phyloP scores from a whole-genome alignment of 2,888 invertebrate species.

The Drosophila mimica region DNA sequence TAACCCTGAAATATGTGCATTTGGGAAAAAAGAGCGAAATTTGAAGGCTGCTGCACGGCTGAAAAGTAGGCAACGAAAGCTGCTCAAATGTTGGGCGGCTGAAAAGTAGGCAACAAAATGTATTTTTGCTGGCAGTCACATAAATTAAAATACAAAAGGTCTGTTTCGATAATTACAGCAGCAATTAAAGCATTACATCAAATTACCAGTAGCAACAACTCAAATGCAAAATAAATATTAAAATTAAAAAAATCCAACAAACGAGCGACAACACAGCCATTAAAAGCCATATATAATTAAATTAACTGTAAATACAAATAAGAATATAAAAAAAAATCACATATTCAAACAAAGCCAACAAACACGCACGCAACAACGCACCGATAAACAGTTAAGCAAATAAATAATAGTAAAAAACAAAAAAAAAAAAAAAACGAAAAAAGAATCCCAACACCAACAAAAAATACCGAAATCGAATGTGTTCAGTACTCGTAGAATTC shows the following conservation, averaged over 20 bases:
- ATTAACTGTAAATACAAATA: conserved; percentile 61
- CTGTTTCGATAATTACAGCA: conserved; percentile 20
- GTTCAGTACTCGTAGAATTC: conserved; percentile 56
- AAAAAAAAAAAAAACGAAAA: conserved; percentile 8
- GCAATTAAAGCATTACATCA: conserved; percentile 27
- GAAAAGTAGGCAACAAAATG: conserved; percentile 25
- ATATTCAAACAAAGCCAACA: conserved; percentile 14
- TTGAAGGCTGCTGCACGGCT: conserved; percentile 46
- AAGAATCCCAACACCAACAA: conserved; percentile 1
- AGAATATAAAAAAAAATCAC: not conserved
- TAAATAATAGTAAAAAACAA: conserved; percentile 18
- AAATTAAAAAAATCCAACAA: conserved; percentile 23
- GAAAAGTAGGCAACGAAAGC: conserved; percentile 27
- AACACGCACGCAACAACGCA: conserved; percentile 29
- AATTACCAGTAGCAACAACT: conserved; percentile 33
- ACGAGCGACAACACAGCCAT: conserved; percentile 20
- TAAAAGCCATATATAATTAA: conserved; percentile 53
- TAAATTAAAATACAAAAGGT: conserved; percentile 9
- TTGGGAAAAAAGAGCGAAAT: conserved; percentile 20
- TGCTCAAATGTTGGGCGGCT: conserved; percentile 5
- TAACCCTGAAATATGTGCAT: conserved; percentile 54
- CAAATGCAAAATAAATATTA: conserved; percentile 24
- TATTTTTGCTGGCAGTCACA: conserved; percentile 8
- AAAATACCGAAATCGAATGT: conserved; percentile 44
- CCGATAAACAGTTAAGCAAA: conserved; percentile 45